phyloP scores from a whole-genome alignment of 2,113 vertebrate species.

The Entomyzon cyanotis region DNA sequence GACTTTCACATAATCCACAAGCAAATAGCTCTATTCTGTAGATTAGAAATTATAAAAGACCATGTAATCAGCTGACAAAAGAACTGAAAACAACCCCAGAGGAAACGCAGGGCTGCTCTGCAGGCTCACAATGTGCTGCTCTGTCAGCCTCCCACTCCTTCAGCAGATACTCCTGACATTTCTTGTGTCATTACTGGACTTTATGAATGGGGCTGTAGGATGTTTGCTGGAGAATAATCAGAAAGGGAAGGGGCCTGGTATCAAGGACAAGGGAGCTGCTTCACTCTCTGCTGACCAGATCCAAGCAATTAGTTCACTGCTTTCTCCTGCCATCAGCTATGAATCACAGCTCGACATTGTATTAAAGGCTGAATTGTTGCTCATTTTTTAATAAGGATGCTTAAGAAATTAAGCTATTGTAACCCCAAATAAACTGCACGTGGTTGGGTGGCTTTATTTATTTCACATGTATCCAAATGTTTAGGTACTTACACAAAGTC shows the following conservation, averaged over 20 bases:
- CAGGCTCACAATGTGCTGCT: slow-evolving; percentile 75
- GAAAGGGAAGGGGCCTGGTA: slow-evolving; percentile 52
- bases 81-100: slow-evolving; percentile 78
- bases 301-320: slow-evolving; percentile 53
- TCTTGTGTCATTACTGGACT: slow-evolving; percentile 76
- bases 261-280: slow-evolving; percentile 50
- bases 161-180: slow-evolving; percentile 75
- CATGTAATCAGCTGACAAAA: slow-evolving; percentile 88
- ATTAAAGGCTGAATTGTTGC: slow-evolving; percentile 11
- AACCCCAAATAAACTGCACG: slow-evolving; percentile 37
- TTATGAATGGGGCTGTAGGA: slow-evolving; percentile 78
- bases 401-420: slow-evolving; percentile 46
- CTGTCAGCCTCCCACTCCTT: slow-evolving; percentile 76
- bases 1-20: slow-evolving; percentile 81
- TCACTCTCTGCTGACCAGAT: slow-evolving; percentile 56
- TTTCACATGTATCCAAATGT: slow-evolving; percentile 10
- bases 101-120: slow-evolving; percentile 67
- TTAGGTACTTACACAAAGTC: slow-evolving; percentile 42
- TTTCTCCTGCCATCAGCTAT: slow-evolving; percentile 27
- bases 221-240: slow-evolving; percentile 68
- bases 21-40: slow-evolving; percentile 81
- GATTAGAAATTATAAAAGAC: slow-evolving; percentile 84
- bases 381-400: background rate
- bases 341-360: slow-evolving; percentile 23
- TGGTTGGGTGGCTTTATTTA: background rate